These are phyloP conservation scores for Muscina levida DNA, from an alignment of 2,888 invertebrate genomes.

Conservation along the genomic window DNA sequence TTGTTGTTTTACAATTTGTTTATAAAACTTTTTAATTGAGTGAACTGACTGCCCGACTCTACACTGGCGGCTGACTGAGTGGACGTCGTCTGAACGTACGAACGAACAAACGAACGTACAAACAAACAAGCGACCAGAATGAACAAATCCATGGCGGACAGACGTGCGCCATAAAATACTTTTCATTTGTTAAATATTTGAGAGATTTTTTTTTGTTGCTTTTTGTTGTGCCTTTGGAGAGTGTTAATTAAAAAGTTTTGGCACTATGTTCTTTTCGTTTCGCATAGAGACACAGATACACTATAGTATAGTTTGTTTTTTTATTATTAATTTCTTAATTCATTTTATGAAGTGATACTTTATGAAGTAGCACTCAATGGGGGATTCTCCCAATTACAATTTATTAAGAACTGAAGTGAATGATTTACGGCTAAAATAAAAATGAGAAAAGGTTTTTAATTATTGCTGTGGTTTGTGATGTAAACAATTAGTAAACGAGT, in stretches of 20 bases:
- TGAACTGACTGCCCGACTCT: background rate
- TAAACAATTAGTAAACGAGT: no score
- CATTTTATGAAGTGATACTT: constrained; percentile 1
- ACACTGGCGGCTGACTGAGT: no score
- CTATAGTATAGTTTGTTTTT: no score
- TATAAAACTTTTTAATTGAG: constrained; percentile 26
- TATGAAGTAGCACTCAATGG: no score
- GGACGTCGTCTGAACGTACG: no score
- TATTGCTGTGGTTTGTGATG: no score
- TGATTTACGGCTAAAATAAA: no score
- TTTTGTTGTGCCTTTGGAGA: background rate
- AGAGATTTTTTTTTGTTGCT: background rate
- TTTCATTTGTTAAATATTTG: constrained; percentile 24
- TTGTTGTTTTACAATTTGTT: constrained; percentile 11
- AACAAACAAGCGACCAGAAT: no score
- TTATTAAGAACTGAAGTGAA: constrained; percentile 6
- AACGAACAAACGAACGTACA: no score
- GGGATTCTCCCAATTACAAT: background rate
- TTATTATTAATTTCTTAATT: constrained; percentile 18
- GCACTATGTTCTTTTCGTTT: constrained; percentile 14
- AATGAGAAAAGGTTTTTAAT: no score
- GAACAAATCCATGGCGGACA: no score
- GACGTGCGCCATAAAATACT: constrained; percentile 1
- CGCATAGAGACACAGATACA: no score
- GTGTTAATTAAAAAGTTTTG: constrained; percentile 38